A percentile compares a stretch with the other conserved stretches of the same genome.
phyloP scores from a whole-genome alignment of 2,888 invertebrate species.

The Sinohyriopsis cumingii region DNA sequence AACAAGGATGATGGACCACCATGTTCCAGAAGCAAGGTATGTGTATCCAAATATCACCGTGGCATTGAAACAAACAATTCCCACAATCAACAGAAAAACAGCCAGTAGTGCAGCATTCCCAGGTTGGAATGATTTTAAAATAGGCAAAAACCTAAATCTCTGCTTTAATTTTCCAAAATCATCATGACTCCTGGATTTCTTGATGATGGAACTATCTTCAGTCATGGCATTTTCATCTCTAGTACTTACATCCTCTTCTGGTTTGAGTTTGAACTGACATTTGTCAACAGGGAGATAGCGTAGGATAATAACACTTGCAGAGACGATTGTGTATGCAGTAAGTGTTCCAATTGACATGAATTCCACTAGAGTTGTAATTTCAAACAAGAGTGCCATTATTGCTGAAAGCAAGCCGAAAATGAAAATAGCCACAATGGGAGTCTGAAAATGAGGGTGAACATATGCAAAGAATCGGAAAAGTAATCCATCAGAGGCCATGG shows the following conservation, averaged over 20 bases:
- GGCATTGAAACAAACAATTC: constrained; percentile 69
- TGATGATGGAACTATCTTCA: constrained; percentile 56
- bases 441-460: constrained; percentile 84
- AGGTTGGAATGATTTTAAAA: constrained; percentile 83
- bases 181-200: constrained; percentile 70
- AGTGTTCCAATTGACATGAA: constrained; percentile 97
- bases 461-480: constrained; percentile 82
- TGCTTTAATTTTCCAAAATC: constrained; percentile 83
- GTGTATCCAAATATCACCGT: constrained; percentile 77
- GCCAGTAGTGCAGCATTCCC: constrained; percentile 83
- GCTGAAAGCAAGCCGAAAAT: constrained; percentile 65
- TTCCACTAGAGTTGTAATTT: constrained; percentile 90
- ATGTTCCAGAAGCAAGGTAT: constrained; percentile 74
- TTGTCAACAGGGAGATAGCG: constrained; percentile 78
- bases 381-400: constrained; percentile 86
- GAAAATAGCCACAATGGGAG: constrained; percentile 66
- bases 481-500: constrained; percentile 92
- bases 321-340: constrained; percentile 93
- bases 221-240: constrained; percentile 30
- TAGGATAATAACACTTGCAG: constrained; percentile 89
- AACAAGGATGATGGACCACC: constrained; percentile 80
- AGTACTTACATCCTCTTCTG: constrained; percentile 43
- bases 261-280: constrained; percentile 68
- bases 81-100: constrained; percentile 76
- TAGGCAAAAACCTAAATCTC: constrained; percentile 82